Percentiles rank a stretch among this genome's conserved stretches.
These are phyloP conservation scores for Drosophila subpulchrella DNA, from an alignment of 1,140 invertebrate genomes.

Conservation along the genomic window DNA sequence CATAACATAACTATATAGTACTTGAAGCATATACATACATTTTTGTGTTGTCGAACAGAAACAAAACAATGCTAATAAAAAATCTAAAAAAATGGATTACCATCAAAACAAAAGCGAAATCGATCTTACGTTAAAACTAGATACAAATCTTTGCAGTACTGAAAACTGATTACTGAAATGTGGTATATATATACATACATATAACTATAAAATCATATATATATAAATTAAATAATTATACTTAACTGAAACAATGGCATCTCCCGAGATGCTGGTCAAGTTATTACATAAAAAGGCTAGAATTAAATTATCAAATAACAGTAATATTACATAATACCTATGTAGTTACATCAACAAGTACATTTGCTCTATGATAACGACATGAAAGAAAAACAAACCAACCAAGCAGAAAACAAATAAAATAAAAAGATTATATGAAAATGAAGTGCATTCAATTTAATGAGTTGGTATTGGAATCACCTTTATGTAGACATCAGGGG, in stretches of 20 bases:
- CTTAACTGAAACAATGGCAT: slow-evolving; percentile 36
- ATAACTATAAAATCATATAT: slow-evolving; percentile 28
- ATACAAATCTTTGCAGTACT: slow-evolving; percentile 67
- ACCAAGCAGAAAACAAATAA: slow-evolving; percentile 64
- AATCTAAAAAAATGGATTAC: slow-evolving; percentile 42
- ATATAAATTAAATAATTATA: slow-evolving; percentile 53
- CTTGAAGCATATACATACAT: slow-evolving; percentile 45
- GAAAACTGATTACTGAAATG: slow-evolving; percentile 54
- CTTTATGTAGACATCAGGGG: too few relatives aligned
- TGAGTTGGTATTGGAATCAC: not conserved
- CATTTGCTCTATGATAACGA: slow-evolving; percentile 64
- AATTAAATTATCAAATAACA: slow-evolving; percentile 74
- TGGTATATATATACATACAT: slow-evolving; percentile 47
- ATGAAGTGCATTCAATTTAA: slow-evolving; percentile 6
- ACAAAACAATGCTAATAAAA: slow-evolving; percentile 32
- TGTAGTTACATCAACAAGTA: slow-evolving; percentile 46
- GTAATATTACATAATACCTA: slow-evolving; percentile 59
- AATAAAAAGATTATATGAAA: slow-evolving; percentile 47
- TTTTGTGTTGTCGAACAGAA: slow-evolving; percentile 37
- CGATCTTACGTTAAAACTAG: slow-evolving; percentile 35
- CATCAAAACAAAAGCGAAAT: slow-evolving; percentile 7
- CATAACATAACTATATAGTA: slow-evolving; percentile 41
- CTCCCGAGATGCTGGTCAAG: slow-evolving; percentile 45
- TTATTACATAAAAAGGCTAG: slow-evolving; percentile 57
- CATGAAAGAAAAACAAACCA: slow-evolving; percentile 58